Evolutionary conservation across 2,113 vertebrate genomes (phyloP).

Genomic region (Carassius carassius): DNA sequence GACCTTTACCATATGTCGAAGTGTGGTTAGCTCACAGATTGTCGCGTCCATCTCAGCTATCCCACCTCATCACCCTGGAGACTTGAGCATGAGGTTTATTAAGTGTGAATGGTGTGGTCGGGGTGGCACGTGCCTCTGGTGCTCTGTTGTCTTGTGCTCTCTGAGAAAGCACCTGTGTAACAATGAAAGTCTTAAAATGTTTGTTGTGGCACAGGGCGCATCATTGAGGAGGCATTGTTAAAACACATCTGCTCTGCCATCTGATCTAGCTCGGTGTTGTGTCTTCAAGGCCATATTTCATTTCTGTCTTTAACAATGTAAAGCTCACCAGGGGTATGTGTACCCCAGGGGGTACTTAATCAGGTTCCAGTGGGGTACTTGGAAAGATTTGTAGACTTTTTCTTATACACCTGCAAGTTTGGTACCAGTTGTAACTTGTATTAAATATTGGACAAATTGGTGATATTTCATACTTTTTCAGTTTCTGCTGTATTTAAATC

Average conservation of each 20-base stretch:
- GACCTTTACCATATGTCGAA: slow-evolving; percentile 54
- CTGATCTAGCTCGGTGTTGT: slow-evolving; percentile 44
- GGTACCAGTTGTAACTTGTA: neutral
- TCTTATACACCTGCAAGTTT: neutral
- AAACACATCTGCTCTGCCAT: slow-evolving; percentile 59
- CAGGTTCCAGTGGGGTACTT: neutral
- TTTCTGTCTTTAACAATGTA: slow-evolving; percentile 36
- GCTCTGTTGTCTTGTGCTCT: slow-evolving; percentile 9
- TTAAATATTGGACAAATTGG: neutral
- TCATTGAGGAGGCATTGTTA: slow-evolving; percentile 40
- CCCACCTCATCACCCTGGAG: slow-evolving; percentile 50
- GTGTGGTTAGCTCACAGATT: slow-evolving; percentile 45
- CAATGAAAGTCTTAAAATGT: slow-evolving; percentile 34
- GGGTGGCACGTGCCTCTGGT: slow-evolving; percentile 4
- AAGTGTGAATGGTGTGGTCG: slow-evolving; percentile 34
- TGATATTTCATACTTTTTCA: neutral
- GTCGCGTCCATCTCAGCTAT: slow-evolving; percentile 31
- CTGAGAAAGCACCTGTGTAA: slow-evolving; percentile 43
- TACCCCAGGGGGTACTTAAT: neutral
- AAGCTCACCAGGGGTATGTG: neutral
- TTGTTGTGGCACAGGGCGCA: slow-evolving; percentile 19
- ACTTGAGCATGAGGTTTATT: slow-evolving; percentile 28
- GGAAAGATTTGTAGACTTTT: neutral
- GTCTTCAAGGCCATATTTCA: slow-evolving; percentile 42
- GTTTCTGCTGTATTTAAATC: neutral